A percentile compares a stretch with the other conserved stretches of the same genome.
These are phyloP conservation scores for Dolichoris vasculosae DNA, from an alignment of 1,140 invertebrate species.

Conservation along the genomic window DNA sequence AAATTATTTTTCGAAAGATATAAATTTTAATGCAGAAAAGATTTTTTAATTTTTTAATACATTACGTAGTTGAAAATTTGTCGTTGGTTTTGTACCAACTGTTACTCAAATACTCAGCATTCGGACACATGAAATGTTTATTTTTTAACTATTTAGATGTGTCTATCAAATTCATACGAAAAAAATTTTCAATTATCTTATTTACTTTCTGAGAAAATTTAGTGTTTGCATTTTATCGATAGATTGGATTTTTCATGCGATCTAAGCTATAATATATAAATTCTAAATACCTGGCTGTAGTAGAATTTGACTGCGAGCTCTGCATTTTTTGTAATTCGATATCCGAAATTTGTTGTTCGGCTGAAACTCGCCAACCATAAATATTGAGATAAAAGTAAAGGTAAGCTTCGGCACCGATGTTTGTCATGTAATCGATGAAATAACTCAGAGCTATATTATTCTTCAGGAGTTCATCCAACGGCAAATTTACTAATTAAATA, in stretches of 20 bases:
- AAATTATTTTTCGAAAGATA: too few species aligned
- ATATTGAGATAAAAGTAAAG: conserved; percentile 90
- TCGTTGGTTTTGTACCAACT: too few species aligned
- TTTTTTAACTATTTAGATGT: too few species aligned
- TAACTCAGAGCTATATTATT: conserved; percentile 87
- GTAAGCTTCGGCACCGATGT: conserved; percentile 83
- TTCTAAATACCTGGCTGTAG: conserved; percentile 16
- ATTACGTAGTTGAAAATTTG: too few species aligned
- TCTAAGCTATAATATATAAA: background rate
- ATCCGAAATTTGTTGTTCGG: conserved; percentile 84
- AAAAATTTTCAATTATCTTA: too few species aligned
- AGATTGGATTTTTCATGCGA: background rate
- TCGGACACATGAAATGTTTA: too few species aligned
- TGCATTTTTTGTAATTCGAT: conserved; percentile 76
- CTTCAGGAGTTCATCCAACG: conserved; percentile 85
- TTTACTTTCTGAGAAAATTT: too few species aligned
- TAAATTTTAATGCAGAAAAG: too few species aligned
- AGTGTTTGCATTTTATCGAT: too few species aligned
- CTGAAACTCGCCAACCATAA: conserved; percentile 86
- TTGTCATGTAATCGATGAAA: conserved; percentile 88
- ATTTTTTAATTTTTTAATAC: too few species aligned
- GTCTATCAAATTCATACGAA: too few species aligned
- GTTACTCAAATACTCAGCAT: too few species aligned
- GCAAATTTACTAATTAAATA: conserved; percentile 76
- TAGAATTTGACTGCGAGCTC: conserved; percentile 58